Evolutionary conservation across 2,797 vertebrate genomes (phyloP).

Genomic region (Todus mexicanus): DNA sequence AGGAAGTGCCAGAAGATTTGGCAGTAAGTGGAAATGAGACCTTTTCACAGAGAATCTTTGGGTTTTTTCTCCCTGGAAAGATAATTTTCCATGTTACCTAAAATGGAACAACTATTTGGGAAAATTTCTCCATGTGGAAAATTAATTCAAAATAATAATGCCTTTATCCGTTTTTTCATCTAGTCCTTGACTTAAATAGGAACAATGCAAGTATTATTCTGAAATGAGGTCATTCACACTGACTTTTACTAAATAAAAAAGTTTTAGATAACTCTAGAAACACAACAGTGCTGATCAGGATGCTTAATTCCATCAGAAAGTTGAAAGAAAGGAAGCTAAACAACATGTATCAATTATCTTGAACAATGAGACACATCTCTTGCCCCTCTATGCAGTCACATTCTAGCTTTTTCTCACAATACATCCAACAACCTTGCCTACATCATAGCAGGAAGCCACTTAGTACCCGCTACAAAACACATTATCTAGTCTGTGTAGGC

Average conservation of each 20-base stretch:
- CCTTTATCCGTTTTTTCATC: background rate
- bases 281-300: background rate
- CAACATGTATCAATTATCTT: background rate
- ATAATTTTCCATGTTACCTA: background rate
- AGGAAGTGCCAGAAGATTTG: background rate
- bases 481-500: background rate
- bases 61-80: background rate
- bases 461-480: background rate
- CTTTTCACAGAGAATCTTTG: background rate
- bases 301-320: background rate
- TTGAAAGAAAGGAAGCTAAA: background rate
- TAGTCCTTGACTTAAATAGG: background rate
- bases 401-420: background rate
- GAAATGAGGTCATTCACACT: background rate
- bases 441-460: background rate
- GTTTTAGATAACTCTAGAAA: background rate
- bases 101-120: background rate
- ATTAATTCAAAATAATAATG: background rate
- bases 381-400: background rate
- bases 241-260: background rate
- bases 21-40: background rate
- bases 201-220: background rate
- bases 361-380: background rate
- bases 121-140: background rate
- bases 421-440: background rate